Percentiles rank a stretch among this genome's conserved stretches.
These are phyloP conservation scores for Perizoma affinitatum DNA, from an alignment of 2,888 invertebrate genomes.

Conservation along the genomic window DNA sequence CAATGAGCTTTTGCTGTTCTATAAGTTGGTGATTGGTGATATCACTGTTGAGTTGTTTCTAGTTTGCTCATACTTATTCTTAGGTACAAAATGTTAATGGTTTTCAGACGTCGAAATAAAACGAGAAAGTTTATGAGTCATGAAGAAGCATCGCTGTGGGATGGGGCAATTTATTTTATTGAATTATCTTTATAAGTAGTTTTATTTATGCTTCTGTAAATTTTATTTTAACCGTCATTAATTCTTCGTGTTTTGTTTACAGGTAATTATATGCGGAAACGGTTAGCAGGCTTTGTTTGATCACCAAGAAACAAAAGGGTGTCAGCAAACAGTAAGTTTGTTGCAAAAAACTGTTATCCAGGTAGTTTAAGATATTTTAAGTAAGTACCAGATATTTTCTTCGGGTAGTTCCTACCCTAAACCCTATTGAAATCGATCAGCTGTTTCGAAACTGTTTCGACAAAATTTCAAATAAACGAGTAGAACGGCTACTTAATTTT, in stretches of 20 bases:
- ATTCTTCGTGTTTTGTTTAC: slow-evolving; percentile 24
- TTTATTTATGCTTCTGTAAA: not conserved
- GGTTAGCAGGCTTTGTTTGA: not conserved
- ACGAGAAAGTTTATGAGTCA: slow-evolving; percentile 28
- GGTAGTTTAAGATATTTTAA: too few species aligned
- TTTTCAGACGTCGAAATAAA: slow-evolving; percentile 2
- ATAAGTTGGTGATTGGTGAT: too few species aligned
- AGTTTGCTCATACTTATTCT: not conserved
- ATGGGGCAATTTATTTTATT: slow-evolving; percentile 19
- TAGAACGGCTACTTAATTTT: too few species aligned
- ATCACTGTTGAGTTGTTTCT: too few species aligned
- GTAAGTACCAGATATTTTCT: too few species aligned
- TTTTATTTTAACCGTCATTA: not conserved
- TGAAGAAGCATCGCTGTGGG: slow-evolving; percentile 9
- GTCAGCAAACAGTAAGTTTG: not conserved
- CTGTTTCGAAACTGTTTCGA: too few species aligned
- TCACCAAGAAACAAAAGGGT: not conserved
- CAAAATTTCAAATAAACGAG: too few species aligned
- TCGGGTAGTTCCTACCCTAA: too few species aligned
- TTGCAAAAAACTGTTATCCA: not conserved
- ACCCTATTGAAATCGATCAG: too few species aligned
- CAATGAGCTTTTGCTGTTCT: too few species aligned
- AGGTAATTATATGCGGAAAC: slow-evolving; percentile 23
- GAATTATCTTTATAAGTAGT: slow-evolving; percentile 3
- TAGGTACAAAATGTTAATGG: not conserved